A percentile compares a stretch with the other conserved stretches of the same genome.
Conservation (phyloP, 1,140 invertebrate species). For the Drosophila lini region DNA sequence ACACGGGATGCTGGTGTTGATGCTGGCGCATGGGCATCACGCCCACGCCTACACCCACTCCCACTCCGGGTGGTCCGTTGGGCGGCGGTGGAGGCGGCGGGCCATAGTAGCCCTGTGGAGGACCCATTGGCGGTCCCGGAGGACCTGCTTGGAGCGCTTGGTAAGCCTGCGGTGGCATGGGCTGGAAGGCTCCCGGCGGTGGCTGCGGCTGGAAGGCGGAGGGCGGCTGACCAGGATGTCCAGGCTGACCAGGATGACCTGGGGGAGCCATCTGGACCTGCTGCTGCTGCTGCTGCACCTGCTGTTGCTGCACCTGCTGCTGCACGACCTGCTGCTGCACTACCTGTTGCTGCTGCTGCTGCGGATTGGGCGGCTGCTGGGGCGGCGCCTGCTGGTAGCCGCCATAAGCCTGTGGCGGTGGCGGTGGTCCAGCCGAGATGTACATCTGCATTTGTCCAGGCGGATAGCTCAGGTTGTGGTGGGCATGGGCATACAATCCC, state of each 20-base stretch:
- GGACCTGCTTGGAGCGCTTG: slow-evolving; percentile 84
- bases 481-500: slow-evolving; percentile 70
- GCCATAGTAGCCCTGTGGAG: slow-evolving; percentile 71
- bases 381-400: slow-evolving; percentile 76
- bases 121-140: slow-evolving; percentile 83
- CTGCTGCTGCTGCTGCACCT: slow-evolving; percentile 64
- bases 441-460: slow-evolving; percentile 85
- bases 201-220: slow-evolving; percentile 56
- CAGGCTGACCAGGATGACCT: slow-evolving; percentile 51
- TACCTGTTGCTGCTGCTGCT: slow-evolving; percentile 56
- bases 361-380: slow-evolving; percentile 50
- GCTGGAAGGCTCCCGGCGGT: slow-evolving; percentile 64
- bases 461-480: slow-evolving; percentile 81
- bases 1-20: slow-evolving; percentile 63
- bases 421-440: slow-evolving; percentile 84
- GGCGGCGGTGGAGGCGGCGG: slow-evolving; percentile 71
- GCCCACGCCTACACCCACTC: slow-evolving; percentile 21
- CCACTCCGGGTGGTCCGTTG: slow-evolving; percentile 61
- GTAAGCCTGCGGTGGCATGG: slow-evolving; percentile 84
- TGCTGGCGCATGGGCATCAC: slow-evolving; percentile 50
- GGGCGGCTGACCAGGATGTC: slow-evolving; percentile 55
- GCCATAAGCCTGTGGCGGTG: slow-evolving; percentile 84
- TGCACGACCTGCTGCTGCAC: slow-evolving; percentile 56
- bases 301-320: slow-evolving; percentile 58
- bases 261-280: slow-evolving; percentile 48